Evolutionary conservation across 2,113 vertebrate species (phyloP).

Genomic region (Tachuris rubrigastra): DNA sequence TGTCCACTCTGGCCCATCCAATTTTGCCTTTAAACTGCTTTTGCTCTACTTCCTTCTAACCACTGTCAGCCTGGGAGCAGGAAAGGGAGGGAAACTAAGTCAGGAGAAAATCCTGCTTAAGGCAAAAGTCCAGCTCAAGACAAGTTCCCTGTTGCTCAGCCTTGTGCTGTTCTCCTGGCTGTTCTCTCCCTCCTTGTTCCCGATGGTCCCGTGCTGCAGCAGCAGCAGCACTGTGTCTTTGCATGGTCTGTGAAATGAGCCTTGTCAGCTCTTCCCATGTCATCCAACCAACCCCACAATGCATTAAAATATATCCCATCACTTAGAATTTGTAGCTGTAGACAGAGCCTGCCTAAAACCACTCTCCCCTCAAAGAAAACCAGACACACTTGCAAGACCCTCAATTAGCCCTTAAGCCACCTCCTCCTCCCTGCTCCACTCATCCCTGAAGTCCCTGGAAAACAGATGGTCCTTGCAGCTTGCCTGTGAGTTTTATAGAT

Average conservation of each 20-base stretch:
- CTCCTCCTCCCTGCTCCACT: not conserved
- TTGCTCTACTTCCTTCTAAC: not conserved
- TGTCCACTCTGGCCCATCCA: not conserved
- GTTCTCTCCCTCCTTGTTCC: not conserved
- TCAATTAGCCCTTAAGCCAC: not conserved
- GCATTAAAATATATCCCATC: not conserved
- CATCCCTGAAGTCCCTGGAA: not conserved
- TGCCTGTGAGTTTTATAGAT: not conserved
- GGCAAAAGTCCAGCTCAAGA: not conserved
- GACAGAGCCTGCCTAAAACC: not conserved
- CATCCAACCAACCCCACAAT: not conserved
- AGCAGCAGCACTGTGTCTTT: not conserved
- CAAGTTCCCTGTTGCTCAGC: not conserved
- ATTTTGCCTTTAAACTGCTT: not conserved
- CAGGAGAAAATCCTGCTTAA: not conserved
- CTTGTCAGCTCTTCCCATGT: not conserved
- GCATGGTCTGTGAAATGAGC: not conserved
- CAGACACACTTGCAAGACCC: not conserved
- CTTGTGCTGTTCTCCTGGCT: not conserved
- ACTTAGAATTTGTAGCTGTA: not conserved
- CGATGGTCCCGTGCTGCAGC: not conserved
- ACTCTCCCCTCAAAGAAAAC: slow-evolving; percentile 15
- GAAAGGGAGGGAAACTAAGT: not conserved
- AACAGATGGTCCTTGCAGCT: slow-evolving; percentile 27
- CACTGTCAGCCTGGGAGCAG: not conserved